These are phyloP conservation scores for Hoplodrina ambigua DNA, from an alignment of 2,888 invertebrate genomes.

Conservation along the genomic window DNA sequence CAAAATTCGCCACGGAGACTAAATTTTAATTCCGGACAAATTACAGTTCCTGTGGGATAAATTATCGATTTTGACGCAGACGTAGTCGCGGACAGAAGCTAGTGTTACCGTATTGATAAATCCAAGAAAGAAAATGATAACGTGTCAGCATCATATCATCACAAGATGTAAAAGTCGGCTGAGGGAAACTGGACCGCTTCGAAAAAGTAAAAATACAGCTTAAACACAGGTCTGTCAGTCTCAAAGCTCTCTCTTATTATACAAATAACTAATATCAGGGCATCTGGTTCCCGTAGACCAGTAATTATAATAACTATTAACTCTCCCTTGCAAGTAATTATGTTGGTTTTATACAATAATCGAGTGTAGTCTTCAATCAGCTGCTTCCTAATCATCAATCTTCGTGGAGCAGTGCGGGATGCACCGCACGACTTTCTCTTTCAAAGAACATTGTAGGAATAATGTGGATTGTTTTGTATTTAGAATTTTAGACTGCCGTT, in stretches of 20 bases:
- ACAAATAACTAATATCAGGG: constrained; percentile 49
- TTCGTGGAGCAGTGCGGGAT: constrained; percentile 51
- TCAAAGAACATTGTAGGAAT: constrained; percentile 50
- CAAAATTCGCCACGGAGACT: too few species aligned
- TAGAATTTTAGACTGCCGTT: constrained; percentile 38
- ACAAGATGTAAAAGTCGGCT: constrained; percentile 50
- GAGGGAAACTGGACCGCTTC: constrained; percentile 48
- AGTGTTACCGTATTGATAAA: constrained; percentile 46
- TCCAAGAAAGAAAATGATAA: constrained; percentile 51
- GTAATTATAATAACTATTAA: constrained; percentile 61
- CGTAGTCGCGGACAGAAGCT: background rate
- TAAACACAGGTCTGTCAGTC: constrained; percentile 49
- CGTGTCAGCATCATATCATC: constrained; percentile 53
- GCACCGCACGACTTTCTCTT: constrained; percentile 67
- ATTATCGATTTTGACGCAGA: too few species aligned
- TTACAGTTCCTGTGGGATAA: too few species aligned
- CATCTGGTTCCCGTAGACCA: constrained; percentile 28
- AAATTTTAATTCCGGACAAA: too few species aligned
- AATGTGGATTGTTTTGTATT: constrained; percentile 40
- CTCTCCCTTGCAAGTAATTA: constrained; percentile 64
- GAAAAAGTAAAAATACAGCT: constrained; percentile 48
- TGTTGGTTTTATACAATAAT: constrained; percentile 64
- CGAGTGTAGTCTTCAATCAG: constrained; percentile 64
- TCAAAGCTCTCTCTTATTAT: constrained; percentile 53
- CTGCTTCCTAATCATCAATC: constrained; percentile 70